phyloP scores from a whole-genome alignment of 2,888 invertebrate species.

The Hyposoter didymator region DNA sequence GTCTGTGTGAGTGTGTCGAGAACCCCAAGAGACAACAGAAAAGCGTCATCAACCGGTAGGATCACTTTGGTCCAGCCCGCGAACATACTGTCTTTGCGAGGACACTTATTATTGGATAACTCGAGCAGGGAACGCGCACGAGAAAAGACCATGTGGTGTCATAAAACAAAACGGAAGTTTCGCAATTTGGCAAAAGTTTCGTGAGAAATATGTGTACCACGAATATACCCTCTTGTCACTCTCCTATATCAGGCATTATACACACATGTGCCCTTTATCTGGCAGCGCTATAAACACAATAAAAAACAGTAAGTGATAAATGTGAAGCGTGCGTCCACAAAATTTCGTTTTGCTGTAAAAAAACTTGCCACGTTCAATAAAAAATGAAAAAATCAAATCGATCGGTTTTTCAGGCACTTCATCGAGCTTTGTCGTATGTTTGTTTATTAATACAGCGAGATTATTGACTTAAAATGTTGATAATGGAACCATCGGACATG shows the following conservation, averaged over 20 bases:
- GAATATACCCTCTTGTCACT: conserved; percentile 12
- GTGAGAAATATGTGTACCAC: conserved; percentile 1
- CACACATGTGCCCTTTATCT: conserved; percentile 10
- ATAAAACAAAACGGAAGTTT: conserved; percentile 70
- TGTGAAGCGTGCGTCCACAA: background rate
- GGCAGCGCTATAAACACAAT: background rate
- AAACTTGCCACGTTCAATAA: background rate
- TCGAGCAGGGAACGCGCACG: conserved; percentile 6
- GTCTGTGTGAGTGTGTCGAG: background rate
- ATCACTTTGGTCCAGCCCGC: conserved; percentile 41
- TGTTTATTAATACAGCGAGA: too few species aligned
- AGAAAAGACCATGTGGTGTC: conserved; percentile 53
- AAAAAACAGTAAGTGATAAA: background rate
- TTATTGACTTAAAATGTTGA: too few species aligned
- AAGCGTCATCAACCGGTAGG: conserved; percentile 37
- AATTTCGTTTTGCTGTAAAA: background rate
- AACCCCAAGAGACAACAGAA: conserved; percentile 28
- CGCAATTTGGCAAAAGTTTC: conserved; percentile 70
- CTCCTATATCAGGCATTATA: conserved; percentile 11
- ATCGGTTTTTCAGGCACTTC: background rate
- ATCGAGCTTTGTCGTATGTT: background rate
- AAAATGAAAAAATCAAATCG: background rate
- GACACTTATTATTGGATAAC: conserved; percentile 54
- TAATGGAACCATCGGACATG: too few species aligned
- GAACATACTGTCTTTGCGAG: conserved; percentile 14